Evolutionary conservation across 2,113 vertebrate species (phyloP), one percentile per base, ranked within the genome.

Genomic region (Axis porcinus): DNA sequence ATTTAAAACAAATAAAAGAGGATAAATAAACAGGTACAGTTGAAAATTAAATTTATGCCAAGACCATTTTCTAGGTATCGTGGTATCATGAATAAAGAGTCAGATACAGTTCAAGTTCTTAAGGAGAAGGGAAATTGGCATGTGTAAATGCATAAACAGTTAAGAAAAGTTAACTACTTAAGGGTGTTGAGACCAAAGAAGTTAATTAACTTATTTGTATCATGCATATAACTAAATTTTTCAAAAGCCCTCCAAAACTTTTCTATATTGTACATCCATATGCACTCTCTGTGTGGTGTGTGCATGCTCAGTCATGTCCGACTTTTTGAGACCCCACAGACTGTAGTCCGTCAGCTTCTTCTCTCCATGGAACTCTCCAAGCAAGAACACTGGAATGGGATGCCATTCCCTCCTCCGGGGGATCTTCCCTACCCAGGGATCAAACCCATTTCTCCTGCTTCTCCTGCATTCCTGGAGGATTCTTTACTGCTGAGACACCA

Each of bases 121-220:
- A 58, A 40, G 36, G n/a, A 95, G 21, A 87, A 36, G 27, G 16
- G 27, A 85, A 52, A 92, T 54, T 50, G 47, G 1, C 16, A 83
- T n/a, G 15, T 28, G 3, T 13, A 89, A 64, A 62, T 11, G 2
- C 5, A 45, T 55, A 25, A 54, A 60, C 36, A 57, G 28, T 36
- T 84, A 43, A 91, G 52, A 87, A 84, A 90, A 70, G 1, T 30
- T 93, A 67, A 30, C 40, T 21, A 55, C 21, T 78, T 10, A 45
- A 52, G 15, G 0, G 2, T 64, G 70, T 27, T 50, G 67, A 91
- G 43, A 55, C 83, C n/a, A 47, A 0, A 67, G 21, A 95, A 74
- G 33, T 85, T 70, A 55, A 96, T 93, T 81, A 57, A 27, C 64
- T 74, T 90, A 16, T 43, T 87, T 25, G 88, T 62, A 82, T 86